These are phyloP conservation scores for Anolis carolinensis DNA, from an alignment of 2,113 vertebrate species.

Conservation along the genomic window DNA sequence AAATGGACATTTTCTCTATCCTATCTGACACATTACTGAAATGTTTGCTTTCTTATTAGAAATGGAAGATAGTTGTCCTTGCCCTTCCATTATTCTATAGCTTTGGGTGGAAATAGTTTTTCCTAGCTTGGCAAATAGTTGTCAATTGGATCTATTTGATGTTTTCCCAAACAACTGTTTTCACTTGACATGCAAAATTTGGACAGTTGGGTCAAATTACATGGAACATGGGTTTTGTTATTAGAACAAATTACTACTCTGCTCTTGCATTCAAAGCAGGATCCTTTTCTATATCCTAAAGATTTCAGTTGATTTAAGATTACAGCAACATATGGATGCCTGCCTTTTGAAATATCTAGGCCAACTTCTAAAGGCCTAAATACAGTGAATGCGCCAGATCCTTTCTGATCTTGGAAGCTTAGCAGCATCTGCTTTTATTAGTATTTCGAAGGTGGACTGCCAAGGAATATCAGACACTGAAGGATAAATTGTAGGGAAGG, in stretches of 20 bases:
- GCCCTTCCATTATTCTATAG: not conserved
- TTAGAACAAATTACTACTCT: slow-evolving; percentile 21
- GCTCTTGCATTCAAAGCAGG: not conserved
- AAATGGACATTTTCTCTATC: not conserved
- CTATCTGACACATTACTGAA: not conserved
- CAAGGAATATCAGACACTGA: no score
- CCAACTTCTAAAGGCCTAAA: no score
- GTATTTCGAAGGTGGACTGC: no score
- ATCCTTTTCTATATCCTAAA: not conserved
- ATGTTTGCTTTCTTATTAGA: not conserved
- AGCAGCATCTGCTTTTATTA: no score
- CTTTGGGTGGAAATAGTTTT: not conserved
- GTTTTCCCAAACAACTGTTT: slow-evolving; percentile 16
- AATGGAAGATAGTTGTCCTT: not conserved
- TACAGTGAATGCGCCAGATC: no score
- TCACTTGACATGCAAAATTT: slow-evolving; percentile 10
- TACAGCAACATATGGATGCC: not conserved
- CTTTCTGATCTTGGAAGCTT: no score
- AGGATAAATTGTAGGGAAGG: no score
- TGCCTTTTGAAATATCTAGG: not conserved
- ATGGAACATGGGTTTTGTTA: slow-evolving; percentile 8
- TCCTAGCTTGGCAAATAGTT: not conserved
- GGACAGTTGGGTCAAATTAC: slow-evolving; percentile 25
- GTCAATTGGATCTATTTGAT: slow-evolving; percentile 20
- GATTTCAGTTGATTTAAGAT: not conserved